Conservation (phyloP, 2,797 vertebrate genomes). For the Chelmon rostratus region DNA sequence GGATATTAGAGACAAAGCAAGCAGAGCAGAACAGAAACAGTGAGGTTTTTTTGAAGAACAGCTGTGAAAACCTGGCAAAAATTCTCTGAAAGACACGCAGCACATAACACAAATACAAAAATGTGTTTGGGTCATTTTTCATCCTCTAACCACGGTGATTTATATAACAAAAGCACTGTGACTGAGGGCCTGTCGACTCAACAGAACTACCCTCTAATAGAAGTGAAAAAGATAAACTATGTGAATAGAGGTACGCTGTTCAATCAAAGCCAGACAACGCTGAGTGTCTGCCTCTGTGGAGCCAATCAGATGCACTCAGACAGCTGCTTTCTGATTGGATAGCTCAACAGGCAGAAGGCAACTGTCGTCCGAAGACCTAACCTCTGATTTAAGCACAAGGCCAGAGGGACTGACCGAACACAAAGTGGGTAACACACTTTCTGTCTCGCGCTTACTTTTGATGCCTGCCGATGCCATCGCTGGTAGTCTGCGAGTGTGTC, state of each 20-base stretch:
- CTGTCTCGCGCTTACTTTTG: conserved; percentile 88
- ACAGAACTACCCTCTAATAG: background rate
- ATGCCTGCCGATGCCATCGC: conserved; percentile 95
- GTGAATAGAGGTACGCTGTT: conserved; percentile 19
- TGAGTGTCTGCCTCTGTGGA: conserved; percentile 31
- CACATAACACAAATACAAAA: conserved; percentile 35
- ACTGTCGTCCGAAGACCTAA: conserved; percentile 24
- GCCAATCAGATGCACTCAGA: conserved; percentile 48
- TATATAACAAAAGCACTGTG: conserved; percentile 13
- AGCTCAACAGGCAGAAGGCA: conserved; percentile 26
- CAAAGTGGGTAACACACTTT: conserved; percentile 30
- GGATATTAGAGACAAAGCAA: conserved; percentile 69
- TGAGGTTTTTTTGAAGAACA: conserved; percentile 22
- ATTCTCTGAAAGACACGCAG: conserved; percentile 37
- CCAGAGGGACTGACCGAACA: conserved; percentile 19
- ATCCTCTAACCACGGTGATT: conserved; percentile 33
- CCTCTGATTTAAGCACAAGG: conserved; percentile 37
- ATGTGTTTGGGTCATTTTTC: conserved; percentile 36
- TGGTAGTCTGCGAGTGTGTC: conserved; percentile 92
- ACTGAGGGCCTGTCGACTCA: conserved; percentile 2
- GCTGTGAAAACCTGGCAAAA: conserved; percentile 29
- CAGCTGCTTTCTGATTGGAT: conserved; percentile 27
- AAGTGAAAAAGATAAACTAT: conserved; percentile 9
- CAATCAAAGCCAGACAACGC: conserved; percentile 33
- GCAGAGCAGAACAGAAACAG: conserved; percentile 53